Evolutionary conservation across 2,113 vertebrate genomes (phyloP), one percentile per base, ranked within the genome.

Genomic region (Tonatia bakeri): DNA sequence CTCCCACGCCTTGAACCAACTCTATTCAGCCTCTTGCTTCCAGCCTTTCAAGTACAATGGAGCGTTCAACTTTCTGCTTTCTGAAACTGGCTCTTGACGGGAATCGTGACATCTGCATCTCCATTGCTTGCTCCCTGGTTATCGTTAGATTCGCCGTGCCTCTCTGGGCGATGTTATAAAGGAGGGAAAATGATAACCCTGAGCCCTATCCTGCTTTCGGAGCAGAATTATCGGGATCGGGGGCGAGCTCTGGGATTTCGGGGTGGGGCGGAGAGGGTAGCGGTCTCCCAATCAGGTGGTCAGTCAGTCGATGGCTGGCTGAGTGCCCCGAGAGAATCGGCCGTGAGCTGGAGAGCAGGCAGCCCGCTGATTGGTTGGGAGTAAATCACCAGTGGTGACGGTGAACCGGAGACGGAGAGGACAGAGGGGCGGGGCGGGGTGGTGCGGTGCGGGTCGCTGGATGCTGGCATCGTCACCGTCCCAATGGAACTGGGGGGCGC

Each of bases 311-410:
- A 7, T 56, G 54, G 64, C 67, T 70, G 80, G 19, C 87, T 19
- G 2, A 17, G 28, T 8, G 16, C 72, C 4, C 1, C 22, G 43
- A 1, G 79, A 65, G 43, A 67, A 72, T 89, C 15, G 5, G 76
- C 45, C 0, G 50, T 19, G 2, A 11, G 59, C 33, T 43, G 61
- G 36, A 16, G 26, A 19, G 8, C 31, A 24, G 72, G 43, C 83
- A 38, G 67, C 40, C 76, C 45, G 85, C 90, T 73, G 90, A 93
- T 97, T 97, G 93, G 95, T 52, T 91, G 87, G 47, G 81, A 87
- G 59, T 73, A 24, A 94, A 11, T 97, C 96, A 96, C 90, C 96
- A 76, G 96, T 24, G 52, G 81, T 95, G 96, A 94, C 52, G 67
- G 56, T 10, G 77, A 31, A 5, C 79, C n/a, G 56, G 50, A 64